Percentiles rank a stretch among this genome's conserved stretches.
These are phyloP conservation scores for Drosophila auraria DNA, from an alignment of 1,140 invertebrate genomes.

Conservation along the genomic window DNA sequence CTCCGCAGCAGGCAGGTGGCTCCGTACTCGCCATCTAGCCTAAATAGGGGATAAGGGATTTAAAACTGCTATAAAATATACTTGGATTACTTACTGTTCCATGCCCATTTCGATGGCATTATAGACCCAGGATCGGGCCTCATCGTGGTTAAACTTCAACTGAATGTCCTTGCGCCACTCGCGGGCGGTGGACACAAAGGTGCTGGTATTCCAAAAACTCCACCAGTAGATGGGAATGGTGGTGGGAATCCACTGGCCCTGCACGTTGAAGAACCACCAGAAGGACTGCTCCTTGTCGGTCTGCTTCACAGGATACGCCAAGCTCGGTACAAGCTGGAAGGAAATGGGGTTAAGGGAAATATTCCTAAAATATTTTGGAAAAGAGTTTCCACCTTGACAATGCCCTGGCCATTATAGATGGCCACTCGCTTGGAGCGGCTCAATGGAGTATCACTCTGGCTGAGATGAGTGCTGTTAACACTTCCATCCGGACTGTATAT, in stretches of 20 bases:
- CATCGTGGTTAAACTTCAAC: conserved; percentile 48
- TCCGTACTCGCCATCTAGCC: conserved; percentile 49
- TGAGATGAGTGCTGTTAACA: conserved; percentile 11
- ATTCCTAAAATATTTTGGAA: not conserved
- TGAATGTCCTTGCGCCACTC: conserved; percentile 65
- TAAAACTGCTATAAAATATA: not conserved
- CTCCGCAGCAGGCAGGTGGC: conserved; percentile 61
- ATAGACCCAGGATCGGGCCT: conserved; percentile 60
- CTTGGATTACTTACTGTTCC: conserved; percentile 45
- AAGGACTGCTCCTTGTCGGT: conserved; percentile 66
- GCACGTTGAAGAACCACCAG: conserved; percentile 68
- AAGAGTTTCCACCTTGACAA: conserved; percentile 55
- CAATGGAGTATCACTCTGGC: not conserved
- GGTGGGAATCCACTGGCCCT: conserved; percentile 65
- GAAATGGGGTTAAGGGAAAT: not conserved
- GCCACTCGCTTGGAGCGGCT: conserved; percentile 65
- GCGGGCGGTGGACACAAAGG: conserved; percentile 73
- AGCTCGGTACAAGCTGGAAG: conserved; percentile 4
- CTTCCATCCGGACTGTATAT: not conserved
- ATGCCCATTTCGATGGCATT: conserved; percentile 63
- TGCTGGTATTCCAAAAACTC: conserved; percentile 77
- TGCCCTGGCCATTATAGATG: conserved; percentile 70
- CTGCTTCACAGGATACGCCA: conserved; percentile 69
- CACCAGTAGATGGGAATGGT: conserved; percentile 74
- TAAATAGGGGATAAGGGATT: not conserved